Conservation (phyloP, 2,113 vertebrate species). For the Thalassarche chlororhynchos region DNA sequence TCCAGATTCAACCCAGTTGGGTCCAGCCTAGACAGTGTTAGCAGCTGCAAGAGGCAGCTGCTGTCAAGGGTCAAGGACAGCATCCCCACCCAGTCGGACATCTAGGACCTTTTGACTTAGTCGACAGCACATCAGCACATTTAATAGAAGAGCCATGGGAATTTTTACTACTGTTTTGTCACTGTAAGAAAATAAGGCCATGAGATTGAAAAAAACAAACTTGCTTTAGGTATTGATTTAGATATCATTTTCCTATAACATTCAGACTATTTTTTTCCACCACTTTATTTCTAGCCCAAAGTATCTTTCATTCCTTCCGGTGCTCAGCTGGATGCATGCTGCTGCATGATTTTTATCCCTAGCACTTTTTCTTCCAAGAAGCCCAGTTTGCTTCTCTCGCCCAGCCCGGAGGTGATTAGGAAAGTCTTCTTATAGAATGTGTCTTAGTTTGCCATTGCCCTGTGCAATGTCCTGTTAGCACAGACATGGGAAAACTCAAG, state of each 20-base stretch:
- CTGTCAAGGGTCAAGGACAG: rapidly evolving
- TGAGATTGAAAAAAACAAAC: not conserved
- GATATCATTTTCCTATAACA: not conserved
- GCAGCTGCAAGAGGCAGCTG: not conserved
- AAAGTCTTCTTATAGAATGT: not conserved
- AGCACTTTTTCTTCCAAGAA: not conserved
- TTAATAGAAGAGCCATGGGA: not conserved
- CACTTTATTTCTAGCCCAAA: not conserved
- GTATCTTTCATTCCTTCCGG: not conserved
- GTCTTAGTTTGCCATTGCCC: not conserved
- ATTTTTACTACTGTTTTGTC: not conserved
- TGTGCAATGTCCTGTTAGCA: not conserved
- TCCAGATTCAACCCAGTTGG: not conserved
- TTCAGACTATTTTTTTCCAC: not conserved
- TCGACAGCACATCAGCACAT: not conserved
- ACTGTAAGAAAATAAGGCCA: not conserved
- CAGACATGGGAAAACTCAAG: not conserved
- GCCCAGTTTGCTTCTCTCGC: not conserved
- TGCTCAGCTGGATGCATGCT: not conserved
- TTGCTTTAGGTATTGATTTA: not conserved
- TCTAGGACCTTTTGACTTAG: not conserved
- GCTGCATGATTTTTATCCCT: not conserved
- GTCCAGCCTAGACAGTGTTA: not conserved
- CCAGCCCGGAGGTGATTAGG: not conserved
- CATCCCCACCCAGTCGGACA: not conserved